phyloP scores from a whole-genome alignment of 2,888 invertebrate species.

The Drosophila nr. medialis region DNA sequence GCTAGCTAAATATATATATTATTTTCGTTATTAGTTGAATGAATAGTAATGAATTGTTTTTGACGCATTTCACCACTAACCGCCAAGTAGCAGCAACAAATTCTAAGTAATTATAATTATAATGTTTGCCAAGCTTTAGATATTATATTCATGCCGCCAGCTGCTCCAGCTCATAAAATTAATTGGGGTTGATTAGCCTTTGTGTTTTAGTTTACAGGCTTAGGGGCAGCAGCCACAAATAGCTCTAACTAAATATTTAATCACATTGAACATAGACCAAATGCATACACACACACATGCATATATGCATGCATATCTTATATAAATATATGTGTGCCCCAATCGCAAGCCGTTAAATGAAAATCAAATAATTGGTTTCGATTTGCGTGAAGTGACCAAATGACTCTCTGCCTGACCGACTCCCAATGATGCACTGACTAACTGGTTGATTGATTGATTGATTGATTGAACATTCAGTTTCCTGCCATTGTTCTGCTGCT shows the following conservation, averaged over 20 bases:
- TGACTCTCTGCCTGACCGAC: slow-evolving; percentile 22
- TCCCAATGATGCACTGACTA: slow-evolving; percentile 31
- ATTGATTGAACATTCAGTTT: slow-evolving; percentile 17
- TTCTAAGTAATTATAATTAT: neutral
- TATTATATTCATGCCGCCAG: neutral
- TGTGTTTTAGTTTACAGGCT: neutral
- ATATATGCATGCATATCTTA: neutral
- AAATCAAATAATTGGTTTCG: slow-evolving; percentile 57
- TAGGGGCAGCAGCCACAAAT: neutral
- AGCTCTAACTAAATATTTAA: neutral
- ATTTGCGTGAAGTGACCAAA: slow-evolving; percentile 47
- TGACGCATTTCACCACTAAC: neutral
- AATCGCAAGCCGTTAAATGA: slow-evolving; percentile 24
- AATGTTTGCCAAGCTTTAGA: neutral
- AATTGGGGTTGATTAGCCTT: slow-evolving; percentile 1
- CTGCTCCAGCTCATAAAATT: slow-evolving; percentile 8
- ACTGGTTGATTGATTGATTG: slow-evolving; percentile 42
- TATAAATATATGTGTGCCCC: neutral
- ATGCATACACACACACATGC: neutral
- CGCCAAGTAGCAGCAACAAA: neutral
- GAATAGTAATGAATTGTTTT: neutral
- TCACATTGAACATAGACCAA: neutral
- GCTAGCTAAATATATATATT: neutral
- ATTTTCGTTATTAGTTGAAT: neutral
- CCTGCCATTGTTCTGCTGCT: slow-evolving; percentile 11